Conservation (phyloP, 2,113 vertebrate genomes). For the Plestiodon gilberti region DNA sequence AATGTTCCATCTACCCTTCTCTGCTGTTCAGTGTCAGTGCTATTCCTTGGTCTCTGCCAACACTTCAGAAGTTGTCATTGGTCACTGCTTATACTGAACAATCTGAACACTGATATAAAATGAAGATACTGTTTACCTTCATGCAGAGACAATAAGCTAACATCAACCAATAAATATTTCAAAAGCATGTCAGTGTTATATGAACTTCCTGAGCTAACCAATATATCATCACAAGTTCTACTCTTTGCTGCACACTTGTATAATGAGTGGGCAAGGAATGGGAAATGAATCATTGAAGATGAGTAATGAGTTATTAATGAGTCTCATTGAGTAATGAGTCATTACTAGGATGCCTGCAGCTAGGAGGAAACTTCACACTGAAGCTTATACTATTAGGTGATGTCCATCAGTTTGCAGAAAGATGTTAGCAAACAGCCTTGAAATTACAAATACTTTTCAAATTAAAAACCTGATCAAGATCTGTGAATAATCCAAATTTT, state of each 20-base stretch:
- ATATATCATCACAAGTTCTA: not conserved
- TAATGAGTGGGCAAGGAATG: not conserved
- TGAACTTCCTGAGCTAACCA: not conserved
- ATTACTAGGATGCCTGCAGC: not conserved
- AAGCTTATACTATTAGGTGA: not conserved
- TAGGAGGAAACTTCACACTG: not conserved
- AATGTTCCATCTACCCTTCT: no score
- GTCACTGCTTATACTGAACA: not conserved
- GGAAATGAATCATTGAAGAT: no score
- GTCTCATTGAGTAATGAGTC: no score
- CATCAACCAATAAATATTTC: not conserved
- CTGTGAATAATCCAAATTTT: not conserved
- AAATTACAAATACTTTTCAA: not conserved
- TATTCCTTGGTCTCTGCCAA: not conserved
- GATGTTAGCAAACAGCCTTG: not conserved
- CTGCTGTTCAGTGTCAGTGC: no score
- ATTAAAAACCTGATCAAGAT: not conserved
- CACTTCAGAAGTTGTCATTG: not conserved
- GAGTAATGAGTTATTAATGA: no score
- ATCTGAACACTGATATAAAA: conserved; percentile 32
- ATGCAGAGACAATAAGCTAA: not conserved
- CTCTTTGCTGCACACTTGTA: not conserved
- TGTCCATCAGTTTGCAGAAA: not conserved
- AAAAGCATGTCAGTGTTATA: not conserved
- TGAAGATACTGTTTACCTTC: not conserved